Conservation (phyloP, 1,140 invertebrate genomes). For the Druon quercuslanigerum region DNA sequence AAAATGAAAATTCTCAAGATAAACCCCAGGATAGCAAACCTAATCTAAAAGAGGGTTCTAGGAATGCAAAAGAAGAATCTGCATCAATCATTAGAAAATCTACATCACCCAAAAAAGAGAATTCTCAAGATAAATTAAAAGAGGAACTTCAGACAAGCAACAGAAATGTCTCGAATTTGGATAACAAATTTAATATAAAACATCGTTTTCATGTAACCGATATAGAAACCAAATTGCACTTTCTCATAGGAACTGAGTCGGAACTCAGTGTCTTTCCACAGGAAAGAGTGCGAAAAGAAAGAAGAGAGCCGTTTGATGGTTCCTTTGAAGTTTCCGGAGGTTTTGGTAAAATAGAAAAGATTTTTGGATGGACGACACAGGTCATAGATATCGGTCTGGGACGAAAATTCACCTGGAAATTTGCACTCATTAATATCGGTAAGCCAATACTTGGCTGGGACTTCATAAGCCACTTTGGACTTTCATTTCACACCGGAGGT, state of each 20-base stretch:
- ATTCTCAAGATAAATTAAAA: too few relatives aligned
- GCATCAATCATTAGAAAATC: too few relatives aligned
- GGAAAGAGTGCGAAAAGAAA: background rate
- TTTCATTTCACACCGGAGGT: background rate
- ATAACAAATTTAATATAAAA: background rate
- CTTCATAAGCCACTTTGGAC: background rate
- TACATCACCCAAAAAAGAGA: too few relatives aligned
- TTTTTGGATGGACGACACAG: background rate
- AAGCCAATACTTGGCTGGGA: constrained; percentile 1
- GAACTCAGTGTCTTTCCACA: background rate
- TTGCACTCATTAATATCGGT: background rate
- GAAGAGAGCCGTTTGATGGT: background rate
- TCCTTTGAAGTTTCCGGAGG: background rate
- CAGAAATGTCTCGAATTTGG: too few relatives aligned
- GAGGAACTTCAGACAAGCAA: too few relatives aligned
- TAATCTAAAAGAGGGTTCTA: too few relatives aligned
- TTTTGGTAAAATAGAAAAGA: background rate
- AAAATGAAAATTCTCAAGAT: too few relatives aligned
- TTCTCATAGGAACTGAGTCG: background rate
- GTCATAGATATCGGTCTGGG: background rate
- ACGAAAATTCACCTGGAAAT: background rate
- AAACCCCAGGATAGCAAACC: too few relatives aligned
- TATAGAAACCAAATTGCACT: background rate
- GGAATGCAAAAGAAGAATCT: too few relatives aligned
- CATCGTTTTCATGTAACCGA: constrained; percentile 1